Conservation (phyloP, 2,797 vertebrate genomes). For the Crenichthys baileyi region DNA sequence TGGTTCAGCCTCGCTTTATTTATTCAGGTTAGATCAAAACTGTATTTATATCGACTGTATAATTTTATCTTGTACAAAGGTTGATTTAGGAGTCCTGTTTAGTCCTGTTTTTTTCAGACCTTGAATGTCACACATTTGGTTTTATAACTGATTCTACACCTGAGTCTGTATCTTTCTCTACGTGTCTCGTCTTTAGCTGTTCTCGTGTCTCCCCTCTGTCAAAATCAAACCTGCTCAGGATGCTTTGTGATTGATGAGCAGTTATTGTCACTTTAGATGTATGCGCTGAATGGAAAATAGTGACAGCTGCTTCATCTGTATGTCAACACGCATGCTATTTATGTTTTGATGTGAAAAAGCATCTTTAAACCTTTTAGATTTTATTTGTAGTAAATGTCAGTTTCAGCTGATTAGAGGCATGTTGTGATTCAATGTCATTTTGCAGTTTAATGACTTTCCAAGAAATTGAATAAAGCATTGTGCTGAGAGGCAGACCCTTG, state of each 20-base stretch:
- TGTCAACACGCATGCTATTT: slow-evolving; percentile 10
- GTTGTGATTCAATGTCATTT: not conserved
- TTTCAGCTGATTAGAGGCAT: not conserved
- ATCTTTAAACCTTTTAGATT: slow-evolving; percentile 23
- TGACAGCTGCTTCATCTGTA: slow-evolving; percentile 15
- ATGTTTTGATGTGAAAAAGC: slow-evolving; percentile 15
- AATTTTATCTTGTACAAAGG: not conserved
- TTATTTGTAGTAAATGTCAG: slow-evolving; percentile 28
- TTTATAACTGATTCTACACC: not conserved
- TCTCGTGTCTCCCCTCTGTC: slow-evolving; percentile 34
- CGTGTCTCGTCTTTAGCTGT: slow-evolving; percentile 17
- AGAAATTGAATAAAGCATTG: not conserved
- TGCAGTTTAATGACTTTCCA: not conserved
- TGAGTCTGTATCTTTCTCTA: not conserved
- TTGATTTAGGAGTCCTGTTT: not conserved
- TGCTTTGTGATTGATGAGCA: slow-evolving; percentile 36
- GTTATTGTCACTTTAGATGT: slow-evolving; percentile 23
- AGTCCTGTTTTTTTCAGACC: not conserved
- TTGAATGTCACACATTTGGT: slow-evolving; percentile 9
- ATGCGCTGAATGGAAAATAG: slow-evolving; percentile 5
- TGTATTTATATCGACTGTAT: slow-evolving; percentile 8
- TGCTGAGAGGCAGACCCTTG: slow-evolving; percentile 6
- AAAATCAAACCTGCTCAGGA: slow-evolving; percentile 15
- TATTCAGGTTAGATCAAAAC: not conserved
- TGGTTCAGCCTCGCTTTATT: slow-evolving; percentile 5